Conservation (phyloP, 1,140 invertebrate species). For the Apolygus lucorum region DNA sequence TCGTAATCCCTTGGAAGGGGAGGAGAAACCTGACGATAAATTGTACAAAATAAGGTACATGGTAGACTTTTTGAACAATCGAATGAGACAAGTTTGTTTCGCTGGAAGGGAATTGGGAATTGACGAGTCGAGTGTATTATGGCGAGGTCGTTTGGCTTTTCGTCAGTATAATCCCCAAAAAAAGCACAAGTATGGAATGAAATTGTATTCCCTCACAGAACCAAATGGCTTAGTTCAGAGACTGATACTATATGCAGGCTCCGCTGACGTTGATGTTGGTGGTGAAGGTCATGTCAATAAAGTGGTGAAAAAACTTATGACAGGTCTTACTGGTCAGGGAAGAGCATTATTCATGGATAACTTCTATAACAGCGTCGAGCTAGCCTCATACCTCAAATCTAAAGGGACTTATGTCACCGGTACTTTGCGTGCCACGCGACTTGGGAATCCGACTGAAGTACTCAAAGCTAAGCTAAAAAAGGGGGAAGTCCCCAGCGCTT, state of each 20-base stretch:
- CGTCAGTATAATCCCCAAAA: conserved; percentile 37
- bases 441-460: conserved; percentile 24
- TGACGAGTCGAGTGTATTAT: conserved; percentile 35
- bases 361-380: conserved; percentile 19
- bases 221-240: conserved; percentile 24
- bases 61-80: too few relatives aligned
- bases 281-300: conserved; percentile 3
- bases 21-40: too few relatives aligned
- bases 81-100: too few relatives aligned
- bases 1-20: too few relatives aligned
- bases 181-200: conserved; percentile 33
- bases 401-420: conserved; percentile 28
- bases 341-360: conserved; percentile 21
- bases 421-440: conserved; percentile 25
- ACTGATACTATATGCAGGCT: conserved; percentile 24
- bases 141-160: conserved; percentile 36
- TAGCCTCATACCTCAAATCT: conserved; percentile 17
- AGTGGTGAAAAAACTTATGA: conserved; percentile 23
- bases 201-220: conserved; percentile 35
- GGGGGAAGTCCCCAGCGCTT: too few relatives aligned
- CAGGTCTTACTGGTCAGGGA: not conserved
- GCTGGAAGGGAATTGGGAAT: conserved; percentile 3
- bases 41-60: too few relatives aligned
- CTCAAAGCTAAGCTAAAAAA: conserved; percentile 28
- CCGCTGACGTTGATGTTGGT: conserved; percentile 1